Base-by-base conservation (phyloP, 2,113 vertebrate species). In the Mustela lutreola region DNA sequence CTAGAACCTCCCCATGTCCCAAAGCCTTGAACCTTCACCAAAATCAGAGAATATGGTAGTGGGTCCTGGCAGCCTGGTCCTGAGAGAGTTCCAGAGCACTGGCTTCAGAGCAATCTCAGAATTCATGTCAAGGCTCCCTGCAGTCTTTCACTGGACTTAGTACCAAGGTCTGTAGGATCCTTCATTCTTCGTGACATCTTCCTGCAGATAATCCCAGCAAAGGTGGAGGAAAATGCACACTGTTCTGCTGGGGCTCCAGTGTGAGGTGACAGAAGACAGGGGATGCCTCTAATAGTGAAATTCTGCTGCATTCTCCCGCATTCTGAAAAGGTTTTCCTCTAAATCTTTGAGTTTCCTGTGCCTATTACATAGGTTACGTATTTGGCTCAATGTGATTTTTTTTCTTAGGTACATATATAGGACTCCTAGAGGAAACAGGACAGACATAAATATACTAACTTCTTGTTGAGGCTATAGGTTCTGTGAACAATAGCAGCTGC, bases 371-470 rank as follows among this genome's bases (percentile, higher is more conserved):
- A 93, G 85, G 60, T 82, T 73, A 95, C 2, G 31, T 63, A 58
- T 87, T 94, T 94, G 97, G 62, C 76, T 95, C 63, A 16, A 31
- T 42, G 18, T 63, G 11, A 50, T n/a, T 82, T 97, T 85, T 96
- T 85, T 96, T 70, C 86, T 28, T 8, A 76, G 84, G 70, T 24
- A 82, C 75, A 63, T 50, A 50, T 60, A 75, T 95, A 93, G 83
- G 79, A 56, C 89, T 94, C 62, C n/a, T 73, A n/a, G 70, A 97
- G 97, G 97, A 97, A 98, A 94, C n/a, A 85, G 63, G 76, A 80
- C 96, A 97, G 97, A 97, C 97, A 96, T 97, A 98, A 98, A 98
- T 88, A 98, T 71, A 67, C 94, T 91, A 63, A 80, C 94, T 36
- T 95, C 92, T 97, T 97, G 89, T 98, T 98, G 97, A 94, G 94